phyloP scores from a whole-genome alignment of 2,797 vertebrate genomes.

The Vespertilio murinus region DNA sequence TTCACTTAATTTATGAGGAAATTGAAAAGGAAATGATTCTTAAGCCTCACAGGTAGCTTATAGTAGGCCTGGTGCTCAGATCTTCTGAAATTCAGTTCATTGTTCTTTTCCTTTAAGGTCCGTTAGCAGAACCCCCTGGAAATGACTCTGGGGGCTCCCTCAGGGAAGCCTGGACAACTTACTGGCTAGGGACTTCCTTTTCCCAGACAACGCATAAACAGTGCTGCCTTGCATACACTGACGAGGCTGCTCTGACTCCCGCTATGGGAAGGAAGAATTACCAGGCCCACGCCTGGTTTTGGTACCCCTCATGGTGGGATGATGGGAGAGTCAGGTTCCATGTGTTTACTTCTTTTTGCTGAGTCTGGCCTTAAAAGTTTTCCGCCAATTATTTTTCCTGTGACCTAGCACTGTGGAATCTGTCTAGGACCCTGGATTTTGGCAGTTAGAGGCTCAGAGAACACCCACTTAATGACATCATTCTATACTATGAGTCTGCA shows the following conservation, averaged over 20 bases:
- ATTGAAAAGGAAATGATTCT: neutral
- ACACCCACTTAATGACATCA: neutral
- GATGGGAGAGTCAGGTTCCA: neutral
- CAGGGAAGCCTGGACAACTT: neutral
- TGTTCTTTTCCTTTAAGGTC: neutral
- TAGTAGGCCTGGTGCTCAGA: neutral
- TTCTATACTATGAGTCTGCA: neutral
- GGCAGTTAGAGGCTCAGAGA: neutral
- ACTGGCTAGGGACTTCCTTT: neutral
- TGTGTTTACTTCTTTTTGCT: neutral
- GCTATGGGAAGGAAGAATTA: too few relatives aligned
- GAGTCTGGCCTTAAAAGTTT: neutral
- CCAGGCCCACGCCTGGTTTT: rapidly evolving
- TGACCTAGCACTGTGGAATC: neutral
- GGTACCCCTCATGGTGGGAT: neutral
- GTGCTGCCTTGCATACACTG: neutral
- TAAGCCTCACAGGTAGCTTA: neutral
- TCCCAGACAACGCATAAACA: neutral
- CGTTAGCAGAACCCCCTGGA: neutral
- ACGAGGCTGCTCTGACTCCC: neutral
- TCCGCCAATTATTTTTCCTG: neutral
- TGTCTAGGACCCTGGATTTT: neutral
- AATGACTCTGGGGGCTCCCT: neutral
- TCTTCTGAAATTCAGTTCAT: neutral
- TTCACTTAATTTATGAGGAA: neutral